A percentile compares a stretch with the other conserved stretches of the same genome.
Evolutionary conservation across 2,113 vertebrate species (phyloP).

Genomic region (Paedocypris sp.): DNA sequence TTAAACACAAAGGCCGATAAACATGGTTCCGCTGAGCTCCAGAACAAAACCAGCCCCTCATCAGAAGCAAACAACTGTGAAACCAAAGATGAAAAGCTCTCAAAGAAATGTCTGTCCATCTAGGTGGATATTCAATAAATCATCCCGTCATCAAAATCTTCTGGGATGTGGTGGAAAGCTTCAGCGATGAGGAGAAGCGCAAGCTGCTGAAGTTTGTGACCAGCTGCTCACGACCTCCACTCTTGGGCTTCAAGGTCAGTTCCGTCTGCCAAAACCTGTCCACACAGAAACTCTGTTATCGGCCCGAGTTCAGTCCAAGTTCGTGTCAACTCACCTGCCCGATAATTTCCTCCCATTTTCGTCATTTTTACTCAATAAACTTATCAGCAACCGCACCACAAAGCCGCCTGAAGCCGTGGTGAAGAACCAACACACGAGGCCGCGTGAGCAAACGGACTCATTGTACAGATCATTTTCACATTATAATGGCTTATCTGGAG

Average conservation of each 20-base stretch:
- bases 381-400: slow-evolving; percentile 5
- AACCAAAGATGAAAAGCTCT: no score
- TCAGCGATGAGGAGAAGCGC: slow-evolving; percentile 93
- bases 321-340: neutral
- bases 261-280: neutral
- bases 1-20: no score
- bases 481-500: slow-evolving; percentile 36
- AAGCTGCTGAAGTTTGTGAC: slow-evolving; percentile 94
- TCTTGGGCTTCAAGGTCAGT: slow-evolving; percentile 91
- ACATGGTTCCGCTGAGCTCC: no score
- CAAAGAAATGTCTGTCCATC: neutral
- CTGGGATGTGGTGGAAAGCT: slow-evolving; percentile 95
- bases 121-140: slow-evolving; percentile 86
- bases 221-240: slow-evolving; percentile 91
- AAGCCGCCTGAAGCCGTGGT: no score
- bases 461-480: slow-evolving; percentile 41
- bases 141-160: slow-evolving; percentile 92
- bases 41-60: no score
- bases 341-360: neutral
- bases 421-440: no score
- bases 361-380: neutral
- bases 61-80: no score
- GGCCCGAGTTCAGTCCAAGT: slow-evolving; percentile 15
- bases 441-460: neutral
- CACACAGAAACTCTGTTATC: neutral